A percentile compares a stretch with the other conserved stretches of the same genome.
Conservation (phyloP, 2,888 invertebrate species). For the Diachrysia chrysitis region DNA sequence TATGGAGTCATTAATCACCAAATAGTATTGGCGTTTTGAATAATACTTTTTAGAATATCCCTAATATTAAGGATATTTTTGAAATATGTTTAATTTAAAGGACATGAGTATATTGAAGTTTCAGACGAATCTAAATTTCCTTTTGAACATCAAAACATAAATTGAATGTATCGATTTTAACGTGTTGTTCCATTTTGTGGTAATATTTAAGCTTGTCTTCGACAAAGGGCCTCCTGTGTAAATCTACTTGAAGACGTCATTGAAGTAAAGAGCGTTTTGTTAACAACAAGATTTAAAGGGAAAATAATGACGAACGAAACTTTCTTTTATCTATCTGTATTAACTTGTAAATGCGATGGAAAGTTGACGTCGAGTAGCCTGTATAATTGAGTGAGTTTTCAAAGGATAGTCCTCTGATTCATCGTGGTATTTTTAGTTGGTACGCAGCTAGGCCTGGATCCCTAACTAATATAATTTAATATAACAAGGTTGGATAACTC, state of each 20-base stretch:
- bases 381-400: slow-evolving; percentile 51
- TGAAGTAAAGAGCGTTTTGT: slow-evolving; percentile 1
- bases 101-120: too few relatives aligned
- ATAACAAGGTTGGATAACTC: slow-evolving; percentile 28
- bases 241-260: not conserved
- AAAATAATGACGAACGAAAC: slow-evolving; percentile 40
- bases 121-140: too few relatives aligned
- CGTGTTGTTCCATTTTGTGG: not conserved
- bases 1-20: too few relatives aligned
- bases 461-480: slow-evolving; percentile 39
- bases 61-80: too few relatives aligned
- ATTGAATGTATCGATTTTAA: not conserved
- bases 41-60: too few relatives aligned
- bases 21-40: too few relatives aligned
- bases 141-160: not conserved
- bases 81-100: too few relatives aligned
- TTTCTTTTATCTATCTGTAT: slow-evolving; percentile 44
- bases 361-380: slow-evolving; percentile 39
- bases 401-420: slow-evolving; percentile 46
- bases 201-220: not conserved
- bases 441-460: slow-evolving; percentile 7
- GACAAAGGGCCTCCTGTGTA: not conserved
- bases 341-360: slow-evolving; percentile 51
- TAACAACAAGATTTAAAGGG: slow-evolving; percentile 25
- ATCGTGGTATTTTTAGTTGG: slow-evolving; percentile 29